Conservation (phyloP, 2,888 invertebrate species). For the Rhyacophila evoluta region DNA sequence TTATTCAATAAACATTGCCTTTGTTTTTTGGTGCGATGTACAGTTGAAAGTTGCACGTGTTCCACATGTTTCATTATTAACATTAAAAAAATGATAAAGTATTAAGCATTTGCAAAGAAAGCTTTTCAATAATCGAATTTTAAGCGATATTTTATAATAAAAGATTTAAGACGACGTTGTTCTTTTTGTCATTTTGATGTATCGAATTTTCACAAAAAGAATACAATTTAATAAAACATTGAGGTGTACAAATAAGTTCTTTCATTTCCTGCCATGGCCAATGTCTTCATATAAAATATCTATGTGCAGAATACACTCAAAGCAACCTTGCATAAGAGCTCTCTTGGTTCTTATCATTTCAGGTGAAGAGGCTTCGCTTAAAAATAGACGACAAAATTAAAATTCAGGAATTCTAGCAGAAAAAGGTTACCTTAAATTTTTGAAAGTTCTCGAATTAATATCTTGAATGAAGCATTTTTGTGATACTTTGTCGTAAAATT, state of each 20-base stretch:
- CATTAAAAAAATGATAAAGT: too few species aligned
- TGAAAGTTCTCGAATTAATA: slow-evolving; percentile 14
- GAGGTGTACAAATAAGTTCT: neutral
- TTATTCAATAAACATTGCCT: too few species aligned
- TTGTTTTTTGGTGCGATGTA: too few species aligned
- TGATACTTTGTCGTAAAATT: neutral
- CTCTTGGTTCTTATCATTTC: neutral
- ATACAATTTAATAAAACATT: neutral
- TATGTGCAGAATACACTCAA: neutral
- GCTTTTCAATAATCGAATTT: too few species aligned
- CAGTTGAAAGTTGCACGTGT: too few species aligned
- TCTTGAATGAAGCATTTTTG: neutral
- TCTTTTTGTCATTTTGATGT: too few species aligned
- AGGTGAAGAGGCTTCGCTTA: neutral
- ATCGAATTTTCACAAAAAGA: too few species aligned
- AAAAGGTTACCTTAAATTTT: neutral
- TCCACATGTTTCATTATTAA: too few species aligned
- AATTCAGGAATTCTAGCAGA: neutral
- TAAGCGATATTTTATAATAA: neutral
- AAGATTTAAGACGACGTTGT: too few species aligned
- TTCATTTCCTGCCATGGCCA: slow-evolving; percentile 2
- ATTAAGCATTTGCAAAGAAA: too few species aligned
- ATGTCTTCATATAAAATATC: neutral
- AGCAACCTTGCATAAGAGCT: slow-evolving; percentile 1
- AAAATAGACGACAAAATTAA: slow-evolving; percentile 13